Evolutionary conservation across 2,113 vertebrate species (phyloP).

Genomic region (Aramus guarauna): DNA sequence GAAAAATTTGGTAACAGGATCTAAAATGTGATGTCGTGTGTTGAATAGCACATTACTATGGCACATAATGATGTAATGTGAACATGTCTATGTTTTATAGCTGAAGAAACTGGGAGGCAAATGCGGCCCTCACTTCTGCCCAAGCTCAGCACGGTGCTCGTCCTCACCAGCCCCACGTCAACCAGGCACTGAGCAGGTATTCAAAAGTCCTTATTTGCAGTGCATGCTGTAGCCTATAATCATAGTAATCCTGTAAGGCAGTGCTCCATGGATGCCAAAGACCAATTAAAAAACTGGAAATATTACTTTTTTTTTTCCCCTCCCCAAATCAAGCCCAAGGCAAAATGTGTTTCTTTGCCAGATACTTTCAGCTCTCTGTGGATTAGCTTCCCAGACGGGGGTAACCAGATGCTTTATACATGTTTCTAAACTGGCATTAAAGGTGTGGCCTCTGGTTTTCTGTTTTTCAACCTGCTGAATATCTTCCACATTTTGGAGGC

Average conservation of each 20-base stretch:
- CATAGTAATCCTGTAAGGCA: slow-evolving; percentile 17
- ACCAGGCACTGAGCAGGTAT: neutral
- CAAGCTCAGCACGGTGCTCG: neutral
- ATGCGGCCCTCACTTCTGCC: neutral
- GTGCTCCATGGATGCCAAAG: slow-evolving; percentile 5
- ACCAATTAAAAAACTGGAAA: slow-evolving; percentile 58
- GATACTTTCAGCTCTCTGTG: slow-evolving; percentile 30
- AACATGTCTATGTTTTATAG: neutral
- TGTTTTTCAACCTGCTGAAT: neutral
- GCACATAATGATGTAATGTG: neutral
- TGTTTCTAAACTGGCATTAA: slow-evolving; percentile 18
- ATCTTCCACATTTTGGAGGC: neutral
- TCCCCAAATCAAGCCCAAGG: slow-evolving; percentile 13
- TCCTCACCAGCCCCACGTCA: neutral
- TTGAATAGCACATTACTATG: neutral
- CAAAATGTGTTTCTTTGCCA: slow-evolving; percentile 39
- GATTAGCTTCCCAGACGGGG: slow-evolving; percentile 25
- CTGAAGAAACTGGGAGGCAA: neutral
- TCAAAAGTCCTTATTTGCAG: neutral
- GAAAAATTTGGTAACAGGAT: neutral
- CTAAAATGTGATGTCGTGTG: rapidly evolving
- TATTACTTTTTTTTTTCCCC: neutral
- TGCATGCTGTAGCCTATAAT: neutral
- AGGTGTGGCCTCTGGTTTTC: slow-evolving; percentile 20
- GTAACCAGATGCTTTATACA: slow-evolving; percentile 23